Evolutionary conservation across 2,113 vertebrate species (phyloP).

Genomic region (Halcyon malimbica): DNA sequence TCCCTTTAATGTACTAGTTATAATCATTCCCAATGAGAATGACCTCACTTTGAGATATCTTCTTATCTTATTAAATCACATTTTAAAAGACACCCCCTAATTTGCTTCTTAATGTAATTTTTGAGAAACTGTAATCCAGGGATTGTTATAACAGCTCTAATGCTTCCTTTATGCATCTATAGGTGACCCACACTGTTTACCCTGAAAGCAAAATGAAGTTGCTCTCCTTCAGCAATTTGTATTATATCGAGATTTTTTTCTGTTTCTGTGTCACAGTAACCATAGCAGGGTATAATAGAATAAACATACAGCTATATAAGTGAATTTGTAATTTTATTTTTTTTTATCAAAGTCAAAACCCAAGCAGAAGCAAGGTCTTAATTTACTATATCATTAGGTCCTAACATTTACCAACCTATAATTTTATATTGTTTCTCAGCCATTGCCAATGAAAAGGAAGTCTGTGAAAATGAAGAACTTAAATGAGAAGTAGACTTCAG

Average conservation of each 20-base stretch:
- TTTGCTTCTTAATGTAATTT: conserved; percentile 29
- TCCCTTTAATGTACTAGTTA: conserved; percentile 6
- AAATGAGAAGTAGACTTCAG: not conserved
- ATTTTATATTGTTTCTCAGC: not conserved
- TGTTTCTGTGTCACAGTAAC: not conserved
- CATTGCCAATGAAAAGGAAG: not conserved
- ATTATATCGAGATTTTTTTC: not conserved
- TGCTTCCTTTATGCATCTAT: not conserved
- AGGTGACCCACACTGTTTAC: not conserved
- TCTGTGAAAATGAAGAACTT: not conserved
- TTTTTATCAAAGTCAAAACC: not conserved
- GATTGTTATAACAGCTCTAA: not conserved
- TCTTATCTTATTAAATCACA: conserved; percentile 23
- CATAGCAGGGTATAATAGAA: not conserved
- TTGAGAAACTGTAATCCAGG: not conserved
- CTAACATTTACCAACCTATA: not conserved
- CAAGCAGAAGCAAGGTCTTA: not conserved
- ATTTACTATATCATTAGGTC: not conserved
- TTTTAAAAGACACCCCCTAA: not conserved
- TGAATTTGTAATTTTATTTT: not conserved
- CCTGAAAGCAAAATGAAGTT: not conserved
- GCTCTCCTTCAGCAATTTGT: not conserved
- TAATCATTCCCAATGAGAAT: not conserved
- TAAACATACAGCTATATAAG: not conserved
- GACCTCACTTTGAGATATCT: conserved; percentile 14